Base-by-base conservation (phyloP, 2,797 vertebrate genomes). In the Pseudochromis fuscus region DNA sequence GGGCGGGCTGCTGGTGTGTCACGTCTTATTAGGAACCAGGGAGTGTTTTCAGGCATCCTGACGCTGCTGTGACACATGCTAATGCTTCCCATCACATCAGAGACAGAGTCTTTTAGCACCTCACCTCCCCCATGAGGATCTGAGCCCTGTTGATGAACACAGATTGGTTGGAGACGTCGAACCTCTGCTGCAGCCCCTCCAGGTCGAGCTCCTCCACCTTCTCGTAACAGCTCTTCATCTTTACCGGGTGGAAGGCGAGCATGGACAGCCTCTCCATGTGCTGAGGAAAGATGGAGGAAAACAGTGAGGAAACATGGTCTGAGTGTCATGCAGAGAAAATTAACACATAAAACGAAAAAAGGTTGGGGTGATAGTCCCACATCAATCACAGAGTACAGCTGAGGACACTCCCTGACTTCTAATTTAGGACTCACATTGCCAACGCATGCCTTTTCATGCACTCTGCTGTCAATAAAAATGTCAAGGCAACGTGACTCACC, bases 51-150 rank as follows among this genome's bases (percentile, higher is more conserved):
- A 60, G 25, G 18, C 4, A 18, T 51, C 16, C 58, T 53, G 38
- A 27, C 40, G 13, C 16, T 24, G 27, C 28, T 67, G 53, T 37
- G 4, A 13, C 6, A 13, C 6, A 21, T 16, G 13, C 7, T 21
- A 6, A 25, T n/a, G 44, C 4, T 50, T 2, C 49, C 5, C 51
- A 15, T 63, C 35, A 19, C 25, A 3, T 21, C 25, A 18, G 15
- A 31, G 25, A 31, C 3, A 8, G 30, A 28, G 25, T 1, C 3
- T 30, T 46, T 55, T 3, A 9, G 42, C 5, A 0, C 2, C 82
- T 87, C 75, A 99, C 98, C 97, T 96, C 96, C 67, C 96, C 94
- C 97, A 99, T 98, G 82, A 97, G 96, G 87, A 98, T 97, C 94
- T 99, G 97, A 25, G 95, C 96, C 56, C 98, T 94, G 91, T 96